A percentile compares a stretch with the other conserved stretches of the same genome.
Evolutionary conservation across 92 coral and sea anemone genomes (phyloP).

Genomic region (Siderastrea siderea): DNA sequence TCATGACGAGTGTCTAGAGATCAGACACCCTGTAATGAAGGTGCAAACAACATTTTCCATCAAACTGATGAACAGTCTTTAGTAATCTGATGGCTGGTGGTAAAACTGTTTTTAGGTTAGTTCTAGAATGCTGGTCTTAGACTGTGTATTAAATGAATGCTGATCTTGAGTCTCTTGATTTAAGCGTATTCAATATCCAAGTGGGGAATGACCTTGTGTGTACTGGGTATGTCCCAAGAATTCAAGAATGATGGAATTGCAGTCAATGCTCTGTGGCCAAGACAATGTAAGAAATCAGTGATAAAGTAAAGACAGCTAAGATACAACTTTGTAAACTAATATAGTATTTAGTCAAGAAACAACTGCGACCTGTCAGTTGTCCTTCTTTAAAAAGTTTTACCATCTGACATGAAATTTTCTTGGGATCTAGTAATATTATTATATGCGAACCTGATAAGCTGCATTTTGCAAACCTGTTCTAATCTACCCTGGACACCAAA

Average conservation of each 20-base stretch:
- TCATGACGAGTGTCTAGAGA: constrained; percentile 29
- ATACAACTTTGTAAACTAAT: too few species aligned
- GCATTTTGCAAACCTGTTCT: too few species aligned
- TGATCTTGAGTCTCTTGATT: not conserved
- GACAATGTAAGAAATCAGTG: constrained; percentile 66
- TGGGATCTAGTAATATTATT: too few species aligned
- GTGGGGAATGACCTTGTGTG: constrained; percentile 97
- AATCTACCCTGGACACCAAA: too few species aligned
- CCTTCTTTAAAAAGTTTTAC: too few species aligned
- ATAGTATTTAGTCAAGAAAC: too few species aligned
- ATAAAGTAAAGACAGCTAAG: too few species aligned
- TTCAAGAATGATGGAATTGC: constrained; percentile 95
- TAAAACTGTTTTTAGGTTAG: not conserved
- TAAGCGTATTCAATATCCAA: constrained; percentile 93
- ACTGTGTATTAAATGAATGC: not conserved
- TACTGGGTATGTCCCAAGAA: constrained; percentile 97
- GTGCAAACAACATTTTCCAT: constrained; percentile 5
- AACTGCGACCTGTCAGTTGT: too few species aligned
- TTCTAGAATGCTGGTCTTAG: not conserved
- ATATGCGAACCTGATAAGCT: too few species aligned
- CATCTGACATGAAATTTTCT: too few species aligned
- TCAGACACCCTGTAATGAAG: constrained; percentile 9
- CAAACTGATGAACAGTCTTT: constrained; percentile 18
- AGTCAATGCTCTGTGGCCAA: constrained; percentile 99
- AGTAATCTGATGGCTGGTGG: constrained; percentile 44